A percentile compares a stretch with the other conserved stretches of the same genome.
Conservation (phyloP, 1,140 invertebrate species). For the Ladona fulva region DNA sequence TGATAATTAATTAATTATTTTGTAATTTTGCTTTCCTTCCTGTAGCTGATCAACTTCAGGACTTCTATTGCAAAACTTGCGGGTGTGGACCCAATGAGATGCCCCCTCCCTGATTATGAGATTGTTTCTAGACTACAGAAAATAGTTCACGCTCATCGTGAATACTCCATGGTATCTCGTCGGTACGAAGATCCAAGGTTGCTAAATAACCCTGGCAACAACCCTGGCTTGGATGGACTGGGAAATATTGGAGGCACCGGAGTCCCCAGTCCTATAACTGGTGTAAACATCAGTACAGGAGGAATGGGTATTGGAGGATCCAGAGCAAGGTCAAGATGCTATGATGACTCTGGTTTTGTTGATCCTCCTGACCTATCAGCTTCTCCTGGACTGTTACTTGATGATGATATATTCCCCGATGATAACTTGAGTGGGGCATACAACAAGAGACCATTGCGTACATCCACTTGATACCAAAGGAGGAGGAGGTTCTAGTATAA, state of each 20-base stretch:
- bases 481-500: no score
- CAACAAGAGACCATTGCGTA: conserved; percentile 27
- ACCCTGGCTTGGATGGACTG: not conserved
- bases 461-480: not conserved
- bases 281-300: conserved; percentile 16
- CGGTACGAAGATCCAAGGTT: conserved; percentile 47
- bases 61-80: conserved; percentile 55
- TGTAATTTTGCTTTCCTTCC: no score
- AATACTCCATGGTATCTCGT: conserved; percentile 62
- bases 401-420: conserved; percentile 27
- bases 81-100: conserved; percentile 42
- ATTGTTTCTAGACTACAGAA: conserved; percentile 64
- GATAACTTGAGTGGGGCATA: conserved; percentile 22
- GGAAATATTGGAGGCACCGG: conserved; percentile 13
- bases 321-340: not conserved
- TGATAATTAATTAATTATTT: no score
- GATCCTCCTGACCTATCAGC: conserved; percentile 22
- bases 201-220: conserved; percentile 18
- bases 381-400: conserved; percentile 18
- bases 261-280: conserved; percentile 9
- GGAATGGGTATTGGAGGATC: not conserved
- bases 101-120: conserved; percentile 62
- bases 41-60: conserved; percentile 55
- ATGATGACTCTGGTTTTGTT: conserved; percentile 28
- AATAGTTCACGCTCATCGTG: conserved; percentile 63